A percentile compares a stretch with the other conserved stretches of the same genome.
Conservation (phyloP, 2,797 vertebrate genomes). For the Bufotes viridis region DNA sequence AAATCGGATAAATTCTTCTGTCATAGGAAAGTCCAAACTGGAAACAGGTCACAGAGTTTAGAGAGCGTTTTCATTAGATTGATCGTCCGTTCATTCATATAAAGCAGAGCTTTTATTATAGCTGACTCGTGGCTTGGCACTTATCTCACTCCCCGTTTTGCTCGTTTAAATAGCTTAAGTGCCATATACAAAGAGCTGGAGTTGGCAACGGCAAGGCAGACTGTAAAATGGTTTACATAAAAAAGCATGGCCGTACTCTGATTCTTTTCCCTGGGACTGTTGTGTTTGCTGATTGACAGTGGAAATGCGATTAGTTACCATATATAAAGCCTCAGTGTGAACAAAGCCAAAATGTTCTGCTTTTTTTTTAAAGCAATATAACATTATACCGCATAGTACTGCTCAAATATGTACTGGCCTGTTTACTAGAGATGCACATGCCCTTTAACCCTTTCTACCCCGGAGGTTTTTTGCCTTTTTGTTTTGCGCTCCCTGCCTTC, state of each 20-base stretch:
- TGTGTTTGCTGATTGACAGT: constrained; percentile 17
- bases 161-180: constrained; percentile 34
- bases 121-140: constrained; percentile 27
- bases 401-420: background rate
- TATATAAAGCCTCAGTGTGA: background rate
- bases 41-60: constrained; percentile 5
- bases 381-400: background rate
- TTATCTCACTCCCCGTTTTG: constrained; percentile 18
- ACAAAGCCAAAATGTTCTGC: background rate
- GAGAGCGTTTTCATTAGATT: constrained; percentile 16
- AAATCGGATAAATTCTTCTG: constrained; percentile 19
- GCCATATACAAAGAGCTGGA: constrained; percentile 29
- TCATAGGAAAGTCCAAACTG: constrained; percentile 5
- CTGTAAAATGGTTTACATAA: constrained; percentile 32
- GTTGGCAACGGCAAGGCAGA: constrained; percentile 18
- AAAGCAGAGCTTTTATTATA: constrained; percentile 29
- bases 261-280: constrained; percentile 7
- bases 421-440: background rate
- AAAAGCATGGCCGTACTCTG: constrained; percentile 5
- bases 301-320: background rate
- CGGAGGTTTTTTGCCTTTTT: too few species aligned
- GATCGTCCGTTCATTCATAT: constrained; percentile 6
- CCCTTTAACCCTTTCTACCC: background rate
- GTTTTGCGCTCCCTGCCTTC: too few species aligned
- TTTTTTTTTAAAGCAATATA: background rate